phyloP scores from a whole-genome alignment of 2,797 vertebrate species.

The Girardinus metallicus region DNA sequence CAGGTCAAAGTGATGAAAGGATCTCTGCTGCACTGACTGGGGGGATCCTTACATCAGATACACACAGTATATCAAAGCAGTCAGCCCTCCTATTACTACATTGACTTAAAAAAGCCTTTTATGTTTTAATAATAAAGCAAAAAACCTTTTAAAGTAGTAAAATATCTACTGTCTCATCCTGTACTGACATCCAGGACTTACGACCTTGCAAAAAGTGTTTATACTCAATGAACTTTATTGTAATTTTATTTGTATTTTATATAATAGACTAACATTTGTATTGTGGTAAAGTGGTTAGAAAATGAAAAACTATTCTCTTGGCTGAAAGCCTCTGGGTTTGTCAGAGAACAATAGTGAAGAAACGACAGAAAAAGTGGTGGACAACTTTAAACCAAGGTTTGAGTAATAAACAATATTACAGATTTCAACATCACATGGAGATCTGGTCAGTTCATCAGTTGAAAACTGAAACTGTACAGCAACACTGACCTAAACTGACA shows the following conservation, averaged over 20 bases:
- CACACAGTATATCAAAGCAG: slow-evolving; percentile 59
- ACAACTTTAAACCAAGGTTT: not conserved
- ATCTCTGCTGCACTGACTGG: slow-evolving; percentile 45
- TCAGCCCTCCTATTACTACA: slow-evolving; percentile 31
- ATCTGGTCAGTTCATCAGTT: not conserved
- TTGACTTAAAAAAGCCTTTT: slow-evolving; percentile 31
- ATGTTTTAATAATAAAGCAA: slow-evolving; percentile 51
- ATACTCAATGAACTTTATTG: not conserved
- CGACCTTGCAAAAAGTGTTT: not conserved
- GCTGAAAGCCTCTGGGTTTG: not conserved
- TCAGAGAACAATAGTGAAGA: not conserved
- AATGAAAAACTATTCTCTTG: not conserved
- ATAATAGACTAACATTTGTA: not conserved
- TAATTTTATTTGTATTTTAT: not conserved
- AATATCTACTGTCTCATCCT: not conserved
- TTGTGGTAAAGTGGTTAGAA: not conserved
- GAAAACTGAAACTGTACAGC: not conserved
- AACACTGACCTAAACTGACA: not conserved
- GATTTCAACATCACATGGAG: not conserved
- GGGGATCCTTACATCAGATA: slow-evolving; percentile 58
- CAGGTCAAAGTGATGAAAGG: slow-evolving; percentile 75
- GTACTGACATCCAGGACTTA: not conserved
- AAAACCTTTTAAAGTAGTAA: slow-evolving; percentile 23
- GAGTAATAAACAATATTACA: not conserved
- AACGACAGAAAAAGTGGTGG: not conserved